Conservation (phyloP, 2,888 invertebrate species). For the Limenitis camilla region DNA sequence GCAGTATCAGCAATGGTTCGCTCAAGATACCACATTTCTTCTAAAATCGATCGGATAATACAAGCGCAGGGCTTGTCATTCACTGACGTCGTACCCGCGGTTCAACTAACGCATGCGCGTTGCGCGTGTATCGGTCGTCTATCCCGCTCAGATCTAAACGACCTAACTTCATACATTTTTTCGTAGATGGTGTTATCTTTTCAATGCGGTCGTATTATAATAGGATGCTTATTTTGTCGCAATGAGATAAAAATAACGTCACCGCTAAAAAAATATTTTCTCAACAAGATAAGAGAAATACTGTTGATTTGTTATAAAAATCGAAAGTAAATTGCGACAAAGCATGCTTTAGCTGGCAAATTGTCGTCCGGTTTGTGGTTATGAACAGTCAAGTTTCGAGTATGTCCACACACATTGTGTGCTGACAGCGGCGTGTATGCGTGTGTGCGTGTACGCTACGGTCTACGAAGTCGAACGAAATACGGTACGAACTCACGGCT, state of each 20-base stretch:
- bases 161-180: conserved; percentile 53
- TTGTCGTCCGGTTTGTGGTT: conserved; percentile 31
- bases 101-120: conserved; percentile 69
- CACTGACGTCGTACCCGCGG: conserved; percentile 61
- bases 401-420: neutral
- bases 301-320: conserved; percentile 57
- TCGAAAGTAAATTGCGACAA: conserved; percentile 61
- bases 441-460: conserved; percentile 31
- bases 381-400: conserved; percentile 35
- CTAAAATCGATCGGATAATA: conserved; percentile 66
- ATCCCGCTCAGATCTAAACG: conserved; percentile 64
- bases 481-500: too few relatives aligned
- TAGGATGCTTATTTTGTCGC: conserved; percentile 66
- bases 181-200: conserved; percentile 54
- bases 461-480: too few relatives aligned
- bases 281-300: conserved; percentile 57
- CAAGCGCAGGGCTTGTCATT: conserved; percentile 68
- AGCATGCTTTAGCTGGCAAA: conserved; percentile 38
- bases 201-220: conserved; percentile 57
- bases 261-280: conserved; percentile 58
- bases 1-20: conserved; percentile 27
- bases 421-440: conserved; percentile 2
- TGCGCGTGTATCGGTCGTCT: conserved; percentile 71
- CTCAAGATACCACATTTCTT: conserved; percentile 51
- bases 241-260: conserved; percentile 62